A percentile compares a stretch with the other conserved stretches of the same genome.
phyloP scores from a whole-genome alignment of 2,113 vertebrate genomes.

The Melanostigma gelatinosum region DNA sequence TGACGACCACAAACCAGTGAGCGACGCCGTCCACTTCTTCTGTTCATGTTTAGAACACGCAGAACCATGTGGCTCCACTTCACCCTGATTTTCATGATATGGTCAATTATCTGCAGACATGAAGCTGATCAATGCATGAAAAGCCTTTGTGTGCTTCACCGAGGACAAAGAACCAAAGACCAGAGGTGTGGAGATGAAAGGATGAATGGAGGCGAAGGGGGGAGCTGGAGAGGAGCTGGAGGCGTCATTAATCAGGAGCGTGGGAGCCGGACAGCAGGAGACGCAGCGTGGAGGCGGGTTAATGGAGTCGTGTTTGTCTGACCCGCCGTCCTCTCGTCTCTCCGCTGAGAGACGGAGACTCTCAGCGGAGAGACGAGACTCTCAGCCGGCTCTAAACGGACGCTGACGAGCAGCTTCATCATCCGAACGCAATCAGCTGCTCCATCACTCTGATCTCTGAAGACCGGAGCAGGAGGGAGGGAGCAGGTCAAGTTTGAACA shows the following conservation, averaged over 20 bases:
- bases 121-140: slow-evolving; percentile 29
- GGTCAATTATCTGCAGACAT: slow-evolving; percentile 52
- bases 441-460: not conserved
- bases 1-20: too few species aligned
- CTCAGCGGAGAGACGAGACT: too few species aligned
- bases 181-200: slow-evolving; percentile 36
- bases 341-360: too few species aligned
- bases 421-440: too few species aligned
- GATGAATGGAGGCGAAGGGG: slow-evolving; percentile 20
- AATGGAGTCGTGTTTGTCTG: slow-evolving; percentile 75
- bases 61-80: slow-evolving; percentile 14
- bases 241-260: slow-evolving; percentile 79
- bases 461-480: slow-evolving; percentile 10
- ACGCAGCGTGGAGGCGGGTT: slow-evolving; percentile 55
- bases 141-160: not conserved
- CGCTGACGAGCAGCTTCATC: slow-evolving; percentile 38
- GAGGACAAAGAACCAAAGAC: slow-evolving; percentile 1
- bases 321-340: slow-evolving; percentile 41
- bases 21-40: too few species aligned
- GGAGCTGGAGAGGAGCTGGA: not conserved
- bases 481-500: not conserved
- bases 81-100: slow-evolving; percentile 37
- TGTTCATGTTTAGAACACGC: too few species aligned
- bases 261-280: slow-evolving; percentile 58
- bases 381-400: slow-evolving; percentile 11